Evolutionary conservation across 1,140 invertebrate species (phyloP).

Genomic region (Drosophila rhopaloa): DNA sequence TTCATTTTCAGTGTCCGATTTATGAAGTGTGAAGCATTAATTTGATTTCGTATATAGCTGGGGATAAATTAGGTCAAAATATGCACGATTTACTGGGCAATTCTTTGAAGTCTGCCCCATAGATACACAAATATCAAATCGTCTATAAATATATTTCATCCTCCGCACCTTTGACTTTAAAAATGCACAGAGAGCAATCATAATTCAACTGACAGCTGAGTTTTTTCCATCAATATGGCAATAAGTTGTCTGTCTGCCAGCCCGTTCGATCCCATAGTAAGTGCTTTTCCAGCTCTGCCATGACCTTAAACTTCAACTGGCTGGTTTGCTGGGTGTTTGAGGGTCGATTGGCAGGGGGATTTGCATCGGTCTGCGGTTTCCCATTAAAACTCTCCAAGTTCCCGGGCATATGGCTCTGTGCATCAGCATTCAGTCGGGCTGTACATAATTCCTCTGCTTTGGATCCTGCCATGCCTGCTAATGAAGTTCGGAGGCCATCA

Average conservation of each 20-base stretch:
- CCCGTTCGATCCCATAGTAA: conserved; percentile 37
- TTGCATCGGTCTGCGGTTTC: conserved; percentile 35
- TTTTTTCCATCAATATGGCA: conserved; percentile 71
- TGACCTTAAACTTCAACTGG: conserved; percentile 76
- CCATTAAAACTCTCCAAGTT: conserved; percentile 56
- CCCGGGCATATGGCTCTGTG: conserved; percentile 54
- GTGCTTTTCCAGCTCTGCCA: conserved; percentile 58
- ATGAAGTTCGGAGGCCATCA: conserved; percentile 61
- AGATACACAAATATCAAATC: background rate
- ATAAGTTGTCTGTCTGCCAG: conserved; percentile 54
- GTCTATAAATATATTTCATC: background rate
- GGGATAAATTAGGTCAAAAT: conserved; percentile 74
- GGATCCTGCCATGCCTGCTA: conserved; percentile 43
- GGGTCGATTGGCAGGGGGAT: conserved; percentile 9
- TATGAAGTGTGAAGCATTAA: conserved; percentile 81
- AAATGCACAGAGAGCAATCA: conserved; percentile 50
- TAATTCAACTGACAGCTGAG: conserved; percentile 71
- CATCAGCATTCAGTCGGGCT: conserved; percentile 63
- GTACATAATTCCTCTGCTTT: conserved; percentile 34
- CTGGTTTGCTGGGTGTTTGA: conserved; percentile 10
- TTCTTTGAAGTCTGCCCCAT: conserved; percentile 63
- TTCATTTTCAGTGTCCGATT: conserved; percentile 77
- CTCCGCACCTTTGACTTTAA: conserved; percentile 40
- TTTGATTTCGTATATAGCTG: conserved; percentile 64
- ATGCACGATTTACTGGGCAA: conserved; percentile 35